Evolutionary conservation across 92 coral and sea anemone genomes (phyloP), one percentile per base, ranked within the genome.

Genomic region (Umimayanthus kanabou): DNA sequence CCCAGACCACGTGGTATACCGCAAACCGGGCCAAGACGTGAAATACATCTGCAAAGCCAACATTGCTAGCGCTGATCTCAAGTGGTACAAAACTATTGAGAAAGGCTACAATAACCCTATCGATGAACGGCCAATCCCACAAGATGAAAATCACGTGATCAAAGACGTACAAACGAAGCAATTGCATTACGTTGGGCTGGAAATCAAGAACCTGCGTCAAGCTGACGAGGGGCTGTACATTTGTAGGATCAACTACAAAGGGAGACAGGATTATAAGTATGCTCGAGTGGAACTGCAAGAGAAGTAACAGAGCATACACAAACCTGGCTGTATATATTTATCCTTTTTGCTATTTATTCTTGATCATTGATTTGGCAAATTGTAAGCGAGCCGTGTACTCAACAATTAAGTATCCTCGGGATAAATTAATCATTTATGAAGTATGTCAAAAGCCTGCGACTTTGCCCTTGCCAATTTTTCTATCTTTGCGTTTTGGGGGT

Each of bases 61-160:
- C 79, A 18, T 83, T 6, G 30, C 65, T 9, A 71, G 77, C 55
- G 77, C 79, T 4, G 18, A 83, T 14, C 77, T 83, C 78, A 45
- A 83, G 29, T 83, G 87, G 87, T 83, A n/a, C 30, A 83, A 72
- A 70, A 70, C 65, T 39, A 30, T 70, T 4, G 87, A 83, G 26
- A 29, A 69, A 16, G 79, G 79, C 16, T 69, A 40, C 14, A 72
- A 72, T 10, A 83, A 83, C 18, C 79, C 79, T 61, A 28, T 49
- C 6, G 28, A 7, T 1, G 87, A 83, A 29, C 39, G 25, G 25
- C 78, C 87, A 26, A 30, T 67, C 66, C 39, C 61, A 26, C 64
- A 43, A 13, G 76, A 83, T 55, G 1, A 29, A 18, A 43, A 71
- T 28, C 64, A 83, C 87, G n/a, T n/a, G 66, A 71, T 83, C 77